phyloP scores from a whole-genome alignment of 2,113 vertebrate genomes.

The Phocoena phocoena region DNA sequence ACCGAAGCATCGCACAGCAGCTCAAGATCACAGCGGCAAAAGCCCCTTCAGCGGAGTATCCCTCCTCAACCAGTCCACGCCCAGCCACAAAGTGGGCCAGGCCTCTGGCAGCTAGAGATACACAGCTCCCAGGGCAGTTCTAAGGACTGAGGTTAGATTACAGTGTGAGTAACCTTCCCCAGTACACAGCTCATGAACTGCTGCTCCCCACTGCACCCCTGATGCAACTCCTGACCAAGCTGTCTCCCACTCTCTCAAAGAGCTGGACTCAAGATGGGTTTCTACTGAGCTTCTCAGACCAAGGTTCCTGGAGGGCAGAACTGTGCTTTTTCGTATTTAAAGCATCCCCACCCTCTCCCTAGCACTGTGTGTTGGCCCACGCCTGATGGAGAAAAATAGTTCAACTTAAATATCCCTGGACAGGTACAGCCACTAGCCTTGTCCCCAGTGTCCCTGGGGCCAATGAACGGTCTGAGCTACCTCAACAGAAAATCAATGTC shows the following conservation, averaged over 20 bases:
- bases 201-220: not conserved
- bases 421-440: not conserved
- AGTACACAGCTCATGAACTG: not conserved
- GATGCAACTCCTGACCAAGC: not conserved
- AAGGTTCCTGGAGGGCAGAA: not conserved
- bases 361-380: not conserved
- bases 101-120: not conserved
- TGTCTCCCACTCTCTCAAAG: not conserved
- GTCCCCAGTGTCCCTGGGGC: not conserved
- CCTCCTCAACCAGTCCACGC: not conserved
- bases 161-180: no score
- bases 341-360: not conserved
- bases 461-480: not conserved
- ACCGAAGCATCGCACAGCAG: accelerated
- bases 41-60: not conserved
- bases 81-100: not conserved
- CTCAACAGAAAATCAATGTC: not conserved
- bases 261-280: not conserved
- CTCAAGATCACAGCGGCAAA: not conserved
- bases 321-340: not conserved
- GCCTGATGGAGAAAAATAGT: not conserved
- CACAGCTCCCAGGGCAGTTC: not conserved
- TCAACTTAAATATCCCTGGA: not conserved
- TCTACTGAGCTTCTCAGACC: not conserved
- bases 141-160: not conserved